phyloP scores from a whole-genome alignment of 2,888 invertebrate species.

The Lithophane ornitopus region DNA sequence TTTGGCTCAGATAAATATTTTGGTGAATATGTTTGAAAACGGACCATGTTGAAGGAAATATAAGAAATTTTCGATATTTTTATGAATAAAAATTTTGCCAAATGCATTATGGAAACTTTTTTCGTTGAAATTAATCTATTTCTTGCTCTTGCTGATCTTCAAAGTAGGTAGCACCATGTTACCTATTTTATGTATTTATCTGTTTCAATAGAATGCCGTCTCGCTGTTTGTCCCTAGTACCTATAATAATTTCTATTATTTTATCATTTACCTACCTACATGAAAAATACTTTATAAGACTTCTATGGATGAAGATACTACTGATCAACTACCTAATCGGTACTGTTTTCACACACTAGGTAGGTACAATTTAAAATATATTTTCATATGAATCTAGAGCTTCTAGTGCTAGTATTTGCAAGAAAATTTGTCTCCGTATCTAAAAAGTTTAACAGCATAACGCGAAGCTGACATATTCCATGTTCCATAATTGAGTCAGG shows the following conservation, averaged over 20 bases:
- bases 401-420: constrained; percentile 39
- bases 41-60: constrained; percentile 42
- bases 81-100: constrained; percentile 31
- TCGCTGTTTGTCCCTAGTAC: neutral
- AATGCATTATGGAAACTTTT: constrained; percentile 10
- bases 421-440: constrained; percentile 17
- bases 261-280: neutral
- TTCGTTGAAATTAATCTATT: constrained; percentile 14
- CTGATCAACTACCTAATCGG: constrained; percentile 13
- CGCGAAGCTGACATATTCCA: constrained; percentile 5
- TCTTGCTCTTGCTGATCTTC: constrained; percentile 15
- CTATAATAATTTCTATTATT: neutral
- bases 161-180: constrained; percentile 1
- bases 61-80: constrained; percentile 50
- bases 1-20: constrained; percentile 45
- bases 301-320: neutral
- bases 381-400: constrained; percentile 42
- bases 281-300: neutral
- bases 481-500: neutral
- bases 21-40: constrained; percentile 34
- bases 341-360: constrained; percentile 7
- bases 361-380: constrained; percentile 6
- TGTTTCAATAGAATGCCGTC: constrained; percentile 10
- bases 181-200: neutral
- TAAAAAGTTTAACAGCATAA: constrained; percentile 1